Evolutionary conservation across 2,797 vertebrate genomes (phyloP).

Genomic region (Scyliorhinus canicula): DNA sequence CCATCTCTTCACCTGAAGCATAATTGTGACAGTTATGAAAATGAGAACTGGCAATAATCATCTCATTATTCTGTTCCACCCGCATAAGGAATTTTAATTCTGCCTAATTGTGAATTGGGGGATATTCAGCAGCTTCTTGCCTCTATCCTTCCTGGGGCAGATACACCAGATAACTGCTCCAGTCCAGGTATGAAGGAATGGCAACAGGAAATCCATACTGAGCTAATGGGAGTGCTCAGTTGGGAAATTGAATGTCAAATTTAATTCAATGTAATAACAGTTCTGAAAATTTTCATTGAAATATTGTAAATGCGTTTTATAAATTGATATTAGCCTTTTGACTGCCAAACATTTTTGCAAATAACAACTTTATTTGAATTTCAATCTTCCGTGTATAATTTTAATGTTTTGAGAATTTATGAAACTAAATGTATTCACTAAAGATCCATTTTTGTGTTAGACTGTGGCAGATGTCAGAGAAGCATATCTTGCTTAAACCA

Average conservation of each 20-base stretch:
- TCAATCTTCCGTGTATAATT: not conserved
- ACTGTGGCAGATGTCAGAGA: conserved; percentile 3
- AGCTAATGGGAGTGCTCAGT: not conserved
- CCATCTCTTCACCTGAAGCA: not conserved
- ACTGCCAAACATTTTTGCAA: conserved; percentile 2
- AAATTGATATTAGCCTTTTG: not conserved
- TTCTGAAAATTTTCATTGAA: not conserved
- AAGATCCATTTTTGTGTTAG: not conserved
- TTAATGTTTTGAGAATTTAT: not conserved
- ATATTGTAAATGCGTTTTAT: not conserved
- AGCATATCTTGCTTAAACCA: not conserved
- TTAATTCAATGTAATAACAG: not conserved
- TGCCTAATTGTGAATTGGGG: not conserved
- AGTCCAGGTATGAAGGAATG: not conserved
- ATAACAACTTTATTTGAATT: not conserved
- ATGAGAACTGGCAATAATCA: not conserved
- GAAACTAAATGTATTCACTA: not conserved
- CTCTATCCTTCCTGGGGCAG: not conserved
- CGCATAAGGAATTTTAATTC: not conserved
- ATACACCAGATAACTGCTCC: not conserved
- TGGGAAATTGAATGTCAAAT: conserved; percentile 1
- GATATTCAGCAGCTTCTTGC: not conserved
- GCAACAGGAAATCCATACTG: not conserved
- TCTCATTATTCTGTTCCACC: not conserved
- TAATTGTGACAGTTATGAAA: not conserved